These are phyloP conservation scores for Erannis defoliaria DNA, from an alignment of 2,888 invertebrate species.

Conservation along the genomic window DNA sequence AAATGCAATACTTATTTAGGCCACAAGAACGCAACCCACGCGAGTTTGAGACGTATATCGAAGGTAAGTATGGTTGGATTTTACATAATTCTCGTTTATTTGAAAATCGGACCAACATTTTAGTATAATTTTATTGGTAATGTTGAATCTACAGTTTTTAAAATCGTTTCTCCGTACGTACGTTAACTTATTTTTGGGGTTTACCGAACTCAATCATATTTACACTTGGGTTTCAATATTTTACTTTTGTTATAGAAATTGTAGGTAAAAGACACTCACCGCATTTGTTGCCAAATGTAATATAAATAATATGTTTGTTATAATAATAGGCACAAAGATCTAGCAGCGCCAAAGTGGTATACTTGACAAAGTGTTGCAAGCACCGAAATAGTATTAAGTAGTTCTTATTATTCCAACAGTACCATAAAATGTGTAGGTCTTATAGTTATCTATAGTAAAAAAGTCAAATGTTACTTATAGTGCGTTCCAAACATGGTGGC, in stretches of 20 bases:
- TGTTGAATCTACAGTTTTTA: too few species aligned
- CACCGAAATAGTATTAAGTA: conserved; percentile 29
- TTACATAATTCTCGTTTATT: background rate
- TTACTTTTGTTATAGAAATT: background rate
- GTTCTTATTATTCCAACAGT: background rate
- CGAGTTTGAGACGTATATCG: too few species aligned
- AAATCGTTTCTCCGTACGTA: too few species aligned
- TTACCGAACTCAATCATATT: background rate
- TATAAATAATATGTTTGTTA: conserved; percentile 12
- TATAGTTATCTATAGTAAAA: conserved; percentile 13
- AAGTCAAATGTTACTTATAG: conserved; percentile 62
- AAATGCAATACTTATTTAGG: too few species aligned
- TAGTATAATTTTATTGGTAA: too few species aligned
- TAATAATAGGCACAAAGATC: conserved; percentile 26
- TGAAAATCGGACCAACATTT: background rate
- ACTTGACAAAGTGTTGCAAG: conserved; percentile 19
- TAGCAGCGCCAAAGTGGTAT: conserved; percentile 20
- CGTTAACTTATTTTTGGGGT: background rate
- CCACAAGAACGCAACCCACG: too few species aligned
- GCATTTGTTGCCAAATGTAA: conserved; percentile 29
- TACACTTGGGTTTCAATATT: background rate
- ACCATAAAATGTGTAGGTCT: background rate
- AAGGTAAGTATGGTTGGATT: background rate
- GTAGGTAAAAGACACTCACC: conserved; percentile 18
- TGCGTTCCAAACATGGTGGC: background rate